These are phyloP conservation scores for Acanthopleura granulata DNA, from an alignment of 2,888 invertebrate species.

Conservation along the genomic window DNA sequence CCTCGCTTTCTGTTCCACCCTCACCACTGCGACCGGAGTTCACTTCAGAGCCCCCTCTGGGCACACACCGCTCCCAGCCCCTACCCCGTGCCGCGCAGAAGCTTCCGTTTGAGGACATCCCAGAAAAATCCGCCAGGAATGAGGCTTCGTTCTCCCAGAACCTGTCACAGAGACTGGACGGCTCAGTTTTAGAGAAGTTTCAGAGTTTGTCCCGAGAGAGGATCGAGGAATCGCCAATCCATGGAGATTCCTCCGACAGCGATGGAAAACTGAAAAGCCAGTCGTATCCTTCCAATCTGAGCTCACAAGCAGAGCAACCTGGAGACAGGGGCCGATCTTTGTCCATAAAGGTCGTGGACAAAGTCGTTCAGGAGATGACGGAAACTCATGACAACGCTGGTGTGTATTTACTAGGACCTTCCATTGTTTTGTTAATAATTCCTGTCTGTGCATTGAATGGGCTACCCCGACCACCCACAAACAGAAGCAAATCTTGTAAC, in stretches of 20 bases:
- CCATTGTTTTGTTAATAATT: too few relatives aligned
- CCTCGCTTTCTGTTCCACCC: slow-evolving; percentile 44
- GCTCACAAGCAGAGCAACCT: neutral
- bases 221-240: neutral
- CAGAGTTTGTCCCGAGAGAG: slow-evolving; percentile 5
- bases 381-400: neutral
- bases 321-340: neutral
- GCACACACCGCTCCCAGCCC: slow-evolving; percentile 43
- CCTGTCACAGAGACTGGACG: slow-evolving; percentile 1
- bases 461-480: too few relatives aligned
- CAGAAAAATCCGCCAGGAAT: neutral
- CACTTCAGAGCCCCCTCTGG: slow-evolving; percentile 52
- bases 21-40: slow-evolving; percentile 60
- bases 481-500: too few relatives aligned
- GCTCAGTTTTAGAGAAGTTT: slow-evolving; percentile 4
- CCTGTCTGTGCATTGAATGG: too few relatives aligned
- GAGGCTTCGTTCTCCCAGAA: neutral
- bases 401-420: too few relatives aligned
- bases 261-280: neutral
- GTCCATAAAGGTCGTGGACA: slow-evolving; percentile 5
- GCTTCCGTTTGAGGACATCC: slow-evolving; percentile 33
- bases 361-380: slow-evolving; percentile 2
- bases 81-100: slow-evolving; percentile 37
- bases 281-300: neutral
- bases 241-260: neutral